These are phyloP conservation scores for Eudasyphora cyanicolor DNA, from an alignment of 2,888 invertebrate genomes.

Conservation along the genomic window DNA sequence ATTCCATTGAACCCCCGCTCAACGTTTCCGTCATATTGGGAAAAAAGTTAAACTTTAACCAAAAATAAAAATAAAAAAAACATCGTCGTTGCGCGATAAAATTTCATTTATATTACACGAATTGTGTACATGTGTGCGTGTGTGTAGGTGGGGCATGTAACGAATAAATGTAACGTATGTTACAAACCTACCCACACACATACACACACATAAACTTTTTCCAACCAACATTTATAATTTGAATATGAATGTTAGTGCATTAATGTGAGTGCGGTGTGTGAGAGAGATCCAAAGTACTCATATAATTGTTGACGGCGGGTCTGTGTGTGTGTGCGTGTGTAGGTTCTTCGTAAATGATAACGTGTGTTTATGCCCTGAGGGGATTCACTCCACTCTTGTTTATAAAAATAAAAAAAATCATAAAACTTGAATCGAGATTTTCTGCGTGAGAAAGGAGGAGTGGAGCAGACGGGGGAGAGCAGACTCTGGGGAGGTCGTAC, in stretches of 20 bases:
- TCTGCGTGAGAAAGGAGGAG: neutral
- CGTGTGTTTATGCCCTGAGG: constrained; percentile 34
- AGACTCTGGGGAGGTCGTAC: neutral
- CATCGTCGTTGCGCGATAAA: constrained; percentile 25
- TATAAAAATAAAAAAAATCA: constrained; percentile 26
- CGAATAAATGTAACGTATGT: neutral
- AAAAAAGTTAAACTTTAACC: constrained; percentile 26
- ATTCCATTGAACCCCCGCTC: neutral
- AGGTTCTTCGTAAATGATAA: constrained; percentile 10
- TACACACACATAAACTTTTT: too few species aligned
- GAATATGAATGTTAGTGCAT: neutral
- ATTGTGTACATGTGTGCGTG: neutral
- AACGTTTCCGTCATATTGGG: neutral
- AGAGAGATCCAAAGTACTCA: neutral
- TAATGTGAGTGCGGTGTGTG: neutral
- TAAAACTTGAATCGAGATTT: constrained; percentile 21
- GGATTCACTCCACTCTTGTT: constrained; percentile 18
- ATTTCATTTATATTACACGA: constrained; percentile 30
- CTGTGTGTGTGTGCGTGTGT: neutral
- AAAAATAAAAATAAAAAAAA: constrained; percentile 24
- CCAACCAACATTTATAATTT: neutral
- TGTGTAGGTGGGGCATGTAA: neutral
- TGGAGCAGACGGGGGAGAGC: neutral
- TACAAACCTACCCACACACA: constrained; percentile 4
- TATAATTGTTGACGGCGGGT: constrained; percentile 9